Evolutionary conservation across 2,797 vertebrate species (phyloP).

Genomic region (Dicrostonyx torquatus): DNA sequence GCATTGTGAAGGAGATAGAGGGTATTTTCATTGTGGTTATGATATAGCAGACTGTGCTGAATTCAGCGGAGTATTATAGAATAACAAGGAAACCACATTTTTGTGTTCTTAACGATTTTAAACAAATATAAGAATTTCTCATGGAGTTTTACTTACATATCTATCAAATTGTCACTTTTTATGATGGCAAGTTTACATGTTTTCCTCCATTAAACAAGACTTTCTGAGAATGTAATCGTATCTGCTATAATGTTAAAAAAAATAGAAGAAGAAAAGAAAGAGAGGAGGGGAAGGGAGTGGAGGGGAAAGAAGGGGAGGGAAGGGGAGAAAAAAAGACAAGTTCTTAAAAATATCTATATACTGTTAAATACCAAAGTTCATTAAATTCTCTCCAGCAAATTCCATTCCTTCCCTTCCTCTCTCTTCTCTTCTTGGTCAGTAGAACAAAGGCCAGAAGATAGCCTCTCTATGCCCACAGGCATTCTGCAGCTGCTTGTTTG

Average conservation of each 20-base stretch:
- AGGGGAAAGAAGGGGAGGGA: too few species aligned
- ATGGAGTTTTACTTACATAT: neutral
- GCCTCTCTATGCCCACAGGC: neutral
- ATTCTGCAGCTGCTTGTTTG: neutral
- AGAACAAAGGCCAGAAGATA: conserved; percentile 31
- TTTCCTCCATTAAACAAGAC: neutral
- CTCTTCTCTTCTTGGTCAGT: neutral
- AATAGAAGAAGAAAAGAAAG: accelerated
- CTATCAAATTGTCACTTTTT: neutral
- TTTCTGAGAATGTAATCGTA: conserved; percentile 1
- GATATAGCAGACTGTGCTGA: neutral
- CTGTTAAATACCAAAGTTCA: neutral
- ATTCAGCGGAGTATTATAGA: neutral
- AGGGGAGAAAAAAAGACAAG: neutral
- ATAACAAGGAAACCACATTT: conserved; percentile 57
- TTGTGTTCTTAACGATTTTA: conserved; percentile 43
- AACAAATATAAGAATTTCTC: conserved; percentile 51
- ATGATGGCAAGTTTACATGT: neutral
- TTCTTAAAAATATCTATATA: neutral
- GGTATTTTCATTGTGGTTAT: conserved; percentile 57
- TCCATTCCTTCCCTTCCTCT: too few species aligned
- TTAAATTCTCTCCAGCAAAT: neutral
- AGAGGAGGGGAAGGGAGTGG: accelerated
- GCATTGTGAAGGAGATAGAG: neutral
- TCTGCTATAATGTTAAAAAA: neutral